phyloP scores from a whole-genome alignment of 2,797 vertebrate genomes.

The Antennarius maculatus region DNA sequence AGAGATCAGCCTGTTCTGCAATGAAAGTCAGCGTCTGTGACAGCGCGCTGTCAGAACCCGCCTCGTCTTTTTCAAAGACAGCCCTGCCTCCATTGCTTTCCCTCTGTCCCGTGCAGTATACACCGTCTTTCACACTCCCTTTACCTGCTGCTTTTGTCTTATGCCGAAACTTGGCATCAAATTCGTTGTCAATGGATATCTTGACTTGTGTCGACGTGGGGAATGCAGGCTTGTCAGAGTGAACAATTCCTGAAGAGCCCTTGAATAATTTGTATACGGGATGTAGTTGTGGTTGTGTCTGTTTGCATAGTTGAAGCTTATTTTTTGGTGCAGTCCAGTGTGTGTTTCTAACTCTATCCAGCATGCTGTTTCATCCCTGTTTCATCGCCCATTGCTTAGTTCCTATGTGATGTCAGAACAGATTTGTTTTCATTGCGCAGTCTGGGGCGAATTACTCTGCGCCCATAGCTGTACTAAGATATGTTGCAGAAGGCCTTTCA shows the following conservation, averaged over 20 bases:
- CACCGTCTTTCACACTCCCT: slow-evolving; percentile 27
- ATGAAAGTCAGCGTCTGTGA: slow-evolving; percentile 33
- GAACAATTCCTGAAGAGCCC: slow-evolving; percentile 58
- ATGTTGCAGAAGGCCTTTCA: slow-evolving; percentile 33
- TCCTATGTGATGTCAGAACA: slow-evolving; percentile 62
- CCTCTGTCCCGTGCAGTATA: slow-evolving; percentile 20
- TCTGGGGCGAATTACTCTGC: slow-evolving; percentile 58
- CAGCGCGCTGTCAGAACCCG: slow-evolving; percentile 44
- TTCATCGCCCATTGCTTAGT: slow-evolving; percentile 36
- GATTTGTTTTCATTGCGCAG: slow-evolving; percentile 61
- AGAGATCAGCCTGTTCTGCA: slow-evolving; percentile 10
- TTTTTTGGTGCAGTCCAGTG: slow-evolving; percentile 16
- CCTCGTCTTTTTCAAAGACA: slow-evolving; percentile 32
- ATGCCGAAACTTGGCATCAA: slow-evolving; percentile 43
- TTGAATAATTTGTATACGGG: slow-evolving; percentile 58
- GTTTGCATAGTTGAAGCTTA: slow-evolving; percentile 40
- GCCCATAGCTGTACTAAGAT: slow-evolving; percentile 45
- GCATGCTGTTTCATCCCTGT: slow-evolving; percentile 61
- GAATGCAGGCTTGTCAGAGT: slow-evolving; percentile 43
- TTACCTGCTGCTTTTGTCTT: slow-evolving; percentile 36
- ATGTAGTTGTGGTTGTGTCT: slow-evolving; percentile 43
- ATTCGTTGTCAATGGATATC: slow-evolving; percentile 42
- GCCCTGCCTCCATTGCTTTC: slow-evolving; percentile 23
- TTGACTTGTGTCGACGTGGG: slow-evolving; percentile 11
- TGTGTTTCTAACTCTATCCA: slow-evolving; percentile 41